These are phyloP conservation scores for Brachynemurus nebulosus DNA, from an alignment of 2,888 invertebrate genomes.

Conservation along the genomic window DNA sequence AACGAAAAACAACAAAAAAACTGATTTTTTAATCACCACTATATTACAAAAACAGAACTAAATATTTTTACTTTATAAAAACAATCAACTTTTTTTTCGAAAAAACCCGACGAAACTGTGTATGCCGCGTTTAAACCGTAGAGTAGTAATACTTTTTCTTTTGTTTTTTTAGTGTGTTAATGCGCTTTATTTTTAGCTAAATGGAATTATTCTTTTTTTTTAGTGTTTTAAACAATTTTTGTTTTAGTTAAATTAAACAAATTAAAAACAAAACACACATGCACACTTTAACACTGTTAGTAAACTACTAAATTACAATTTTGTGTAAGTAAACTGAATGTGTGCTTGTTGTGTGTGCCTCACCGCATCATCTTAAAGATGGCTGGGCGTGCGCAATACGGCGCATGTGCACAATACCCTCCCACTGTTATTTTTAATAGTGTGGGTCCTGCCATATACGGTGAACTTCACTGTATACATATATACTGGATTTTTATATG, in stretches of 20 bases:
- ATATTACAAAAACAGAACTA: not conserved
- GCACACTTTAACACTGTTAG: conserved; percentile 1
- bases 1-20: not conserved
- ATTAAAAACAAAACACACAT: conserved; percentile 1
- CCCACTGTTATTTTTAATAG: conserved; percentile 1
- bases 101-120: too few relatives aligned
- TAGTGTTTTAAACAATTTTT: not conserved
- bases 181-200: not conserved
- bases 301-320: not conserved
- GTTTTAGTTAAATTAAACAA: too few relatives aligned
- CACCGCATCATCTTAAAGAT: conserved; percentile 1
- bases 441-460: conserved; percentile 2
- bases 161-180: conserved; percentile 1
- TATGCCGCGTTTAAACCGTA: too few relatives aligned
- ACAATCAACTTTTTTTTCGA: not conserved
- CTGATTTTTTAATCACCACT: not conserved
- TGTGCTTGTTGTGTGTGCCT: too few relatives aligned
- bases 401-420: not conserved
- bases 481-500: too few relatives aligned
- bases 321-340: not conserved
- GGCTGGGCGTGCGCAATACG: not conserved
- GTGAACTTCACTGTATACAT: not conserved
- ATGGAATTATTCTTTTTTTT: not conserved
- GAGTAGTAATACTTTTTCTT: too few relatives aligned
- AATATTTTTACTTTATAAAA: too few relatives aligned